These are phyloP conservation scores for Cirrhinus molitorella DNA, from an alignment of 2,797 vertebrate genomes.

Conservation along the genomic window DNA sequence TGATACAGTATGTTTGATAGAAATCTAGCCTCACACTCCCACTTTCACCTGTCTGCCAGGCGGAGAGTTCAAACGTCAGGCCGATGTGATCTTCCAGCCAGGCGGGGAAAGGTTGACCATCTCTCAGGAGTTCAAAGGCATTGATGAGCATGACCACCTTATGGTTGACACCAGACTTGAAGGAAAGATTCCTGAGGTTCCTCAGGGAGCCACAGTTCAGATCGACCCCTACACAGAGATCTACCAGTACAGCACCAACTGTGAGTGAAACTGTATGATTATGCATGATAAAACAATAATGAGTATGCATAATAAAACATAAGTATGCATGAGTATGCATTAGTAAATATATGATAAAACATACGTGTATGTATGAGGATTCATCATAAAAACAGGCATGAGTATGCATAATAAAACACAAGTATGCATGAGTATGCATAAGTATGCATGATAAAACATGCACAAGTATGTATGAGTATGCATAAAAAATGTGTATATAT, in stretches of 20 bases:
- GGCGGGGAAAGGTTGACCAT: conserved; percentile 85
- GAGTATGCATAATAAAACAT: no score
- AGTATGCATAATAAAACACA: neutral
- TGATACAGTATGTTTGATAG: no score
- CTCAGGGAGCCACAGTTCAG: conserved; percentile 79
- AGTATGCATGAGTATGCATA: neutral
- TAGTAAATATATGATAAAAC: neutral
- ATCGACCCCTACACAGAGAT: conserved; percentile 89
- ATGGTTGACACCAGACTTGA: conserved; percentile 89
- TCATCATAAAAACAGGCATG: neutral
- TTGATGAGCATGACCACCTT: conserved; percentile 92
- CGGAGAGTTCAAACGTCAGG: conserved; percentile 86
- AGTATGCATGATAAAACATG: no score
- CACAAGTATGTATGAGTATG: no score
- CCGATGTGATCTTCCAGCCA: conserved; percentile 87
- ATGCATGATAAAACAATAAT: neutral
- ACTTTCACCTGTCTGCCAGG: conserved; percentile 74
- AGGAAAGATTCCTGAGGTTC: conserved; percentile 84
- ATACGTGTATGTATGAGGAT: neutral
- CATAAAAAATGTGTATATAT: no score
- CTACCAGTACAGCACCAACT: conserved; percentile 85
- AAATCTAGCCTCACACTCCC: no score
- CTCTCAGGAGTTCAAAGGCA: conserved; percentile 88
- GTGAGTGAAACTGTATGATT: conserved; percentile 73
- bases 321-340: neutral